Percentiles rank a stretch among this genome's conserved stretches.
phyloP scores from a whole-genome alignment of 2,797 vertebrate genomes.

The Argya squamiceps region DNA sequence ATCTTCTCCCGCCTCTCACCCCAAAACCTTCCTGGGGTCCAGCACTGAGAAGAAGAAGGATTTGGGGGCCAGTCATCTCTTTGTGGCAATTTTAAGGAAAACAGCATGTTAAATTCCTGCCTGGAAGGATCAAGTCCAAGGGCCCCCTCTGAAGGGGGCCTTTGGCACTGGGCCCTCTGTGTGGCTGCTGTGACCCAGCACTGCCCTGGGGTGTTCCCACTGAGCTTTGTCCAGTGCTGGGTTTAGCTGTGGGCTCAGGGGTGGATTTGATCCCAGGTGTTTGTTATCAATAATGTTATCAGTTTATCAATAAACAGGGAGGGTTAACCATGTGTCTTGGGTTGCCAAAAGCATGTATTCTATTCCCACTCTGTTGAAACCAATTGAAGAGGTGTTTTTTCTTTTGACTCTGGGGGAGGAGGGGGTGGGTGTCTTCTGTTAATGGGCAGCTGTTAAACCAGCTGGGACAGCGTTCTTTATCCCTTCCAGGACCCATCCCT shows the following conservation, averaged over 20 bases:
- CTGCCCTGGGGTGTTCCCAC: not conserved
- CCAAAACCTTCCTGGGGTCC: not conserved
- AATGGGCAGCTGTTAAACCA: no score
- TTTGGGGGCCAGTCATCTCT: not conserved
- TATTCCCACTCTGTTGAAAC: no score
- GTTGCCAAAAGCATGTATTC: no score
- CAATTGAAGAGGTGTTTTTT: no score
- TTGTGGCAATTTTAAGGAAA: slow-evolving; percentile 27
- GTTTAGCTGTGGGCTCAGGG: not conserved
- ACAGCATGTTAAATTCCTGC: not conserved
- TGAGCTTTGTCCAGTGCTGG: not conserved
- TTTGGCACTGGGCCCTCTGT: not conserved
- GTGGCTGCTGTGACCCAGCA: not conserved
- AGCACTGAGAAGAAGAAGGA: not conserved
- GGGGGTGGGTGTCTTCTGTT: no score
- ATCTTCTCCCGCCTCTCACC: not conserved
- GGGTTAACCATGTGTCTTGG: no score
- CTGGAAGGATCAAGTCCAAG: not conserved
- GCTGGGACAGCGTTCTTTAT: no score
- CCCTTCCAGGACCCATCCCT: no score
- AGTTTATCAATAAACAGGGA: not conserved
- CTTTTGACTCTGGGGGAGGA: no score
- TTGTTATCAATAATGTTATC: not conserved
- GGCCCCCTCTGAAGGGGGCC: not conserved
- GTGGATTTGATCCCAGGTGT: not conserved